Evolutionary conservation across 2,797 vertebrate species (phyloP), one percentile per base, ranked within the genome.

Genomic region (Petrocephalus sullivani): DNA sequence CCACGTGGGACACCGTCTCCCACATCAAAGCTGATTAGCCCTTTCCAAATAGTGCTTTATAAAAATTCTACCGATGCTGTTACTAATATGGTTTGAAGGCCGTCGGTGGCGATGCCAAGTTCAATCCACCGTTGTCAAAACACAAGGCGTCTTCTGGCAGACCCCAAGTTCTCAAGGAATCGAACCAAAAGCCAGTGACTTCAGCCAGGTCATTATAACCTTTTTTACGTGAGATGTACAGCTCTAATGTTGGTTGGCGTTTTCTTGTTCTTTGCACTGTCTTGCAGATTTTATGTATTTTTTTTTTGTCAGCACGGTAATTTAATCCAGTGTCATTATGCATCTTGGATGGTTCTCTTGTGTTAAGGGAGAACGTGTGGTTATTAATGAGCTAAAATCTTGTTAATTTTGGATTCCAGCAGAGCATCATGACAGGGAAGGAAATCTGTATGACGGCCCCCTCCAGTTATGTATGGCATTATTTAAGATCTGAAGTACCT

Each of bases 1-100:
- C 91, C 90, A 89, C 90, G 91, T 92, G 67, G 87, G 89, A 91
- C 56, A 5, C 56, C 58, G 75, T 49, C 82, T 85, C 57, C 33
- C 33, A 12, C 78, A 54, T 83, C 71, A 61, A 87, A 88, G 81
- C 83, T 60, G 83, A 87, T 60, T 5, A 23, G 19, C 41, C 84
- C 60, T 89, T 87, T 54, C 23, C 75, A n/a, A 61, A 21, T 61
- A 84, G 37, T 23, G 12, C 84, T 58, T 60, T 78, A n/a, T 54
- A 67, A 78, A n/a, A 9, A 49, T 82, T 37, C 46, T 19, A 46
- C n/a, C 12, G n/a, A 10, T 46, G n/a, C 37, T 21, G 41, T 81
- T 23, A 82, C 56, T 53, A 16, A 60, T n/a, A 4, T 49, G 56
- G 3, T 14, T 14, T 41, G 1, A 54, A 8, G 41, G 56, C 7